Conservation (phyloP, 2,888 invertebrate genomes). For the Drosophila formosana region DNA sequence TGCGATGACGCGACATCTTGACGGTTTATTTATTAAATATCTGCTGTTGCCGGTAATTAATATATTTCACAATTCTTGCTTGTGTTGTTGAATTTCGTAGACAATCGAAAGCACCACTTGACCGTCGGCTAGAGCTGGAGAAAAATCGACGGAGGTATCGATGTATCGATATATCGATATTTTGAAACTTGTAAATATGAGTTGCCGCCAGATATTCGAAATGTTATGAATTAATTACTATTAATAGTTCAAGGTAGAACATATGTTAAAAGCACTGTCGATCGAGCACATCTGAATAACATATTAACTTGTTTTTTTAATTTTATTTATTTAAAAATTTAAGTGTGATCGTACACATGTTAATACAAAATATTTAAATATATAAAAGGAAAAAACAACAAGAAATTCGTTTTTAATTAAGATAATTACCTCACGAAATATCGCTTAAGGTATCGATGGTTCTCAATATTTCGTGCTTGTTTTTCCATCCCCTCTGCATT, state of each 20-base stretch:
- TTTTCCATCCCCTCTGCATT: not conserved
- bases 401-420: not conserved
- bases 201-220: too few species aligned
- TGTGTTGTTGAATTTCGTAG: slow-evolving; percentile 31
- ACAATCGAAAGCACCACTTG: slow-evolving; percentile 27
- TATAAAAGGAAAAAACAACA: too few species aligned
- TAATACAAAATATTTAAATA: too few species aligned
- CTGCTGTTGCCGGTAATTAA: not conserved
- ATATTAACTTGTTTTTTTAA: too few species aligned
- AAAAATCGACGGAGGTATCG: not conserved
- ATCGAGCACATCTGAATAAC: too few species aligned
- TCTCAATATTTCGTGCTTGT: not conserved
- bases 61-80: slow-evolving; percentile 63
- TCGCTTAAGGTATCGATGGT: not conserved
- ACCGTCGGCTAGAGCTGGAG: not conserved
- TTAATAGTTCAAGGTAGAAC: too few species aligned
- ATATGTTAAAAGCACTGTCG: too few species aligned
- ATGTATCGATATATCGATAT: too few species aligned
- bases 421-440: not conserved
- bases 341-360: too few species aligned
- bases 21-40: slow-evolving; percentile 19
- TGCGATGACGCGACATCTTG: slow-evolving; percentile 94
- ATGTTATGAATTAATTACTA: too few species aligned
- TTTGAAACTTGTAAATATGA: too few species aligned
- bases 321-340: too few species aligned